Conservation (phyloP, 1,140 invertebrate species). For the Drosophila santomea region DNA sequence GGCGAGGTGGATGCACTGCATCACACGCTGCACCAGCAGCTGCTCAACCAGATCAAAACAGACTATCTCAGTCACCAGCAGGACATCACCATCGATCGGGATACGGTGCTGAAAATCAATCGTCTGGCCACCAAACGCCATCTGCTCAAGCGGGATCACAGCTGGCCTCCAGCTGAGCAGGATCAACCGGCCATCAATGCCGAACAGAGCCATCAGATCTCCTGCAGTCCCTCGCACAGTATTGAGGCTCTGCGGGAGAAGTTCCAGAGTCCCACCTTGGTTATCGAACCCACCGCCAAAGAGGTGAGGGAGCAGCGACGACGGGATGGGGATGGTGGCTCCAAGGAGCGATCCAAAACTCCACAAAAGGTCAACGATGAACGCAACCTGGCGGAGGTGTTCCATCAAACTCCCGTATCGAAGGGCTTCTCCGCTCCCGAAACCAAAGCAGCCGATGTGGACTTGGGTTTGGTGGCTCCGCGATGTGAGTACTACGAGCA, state of each 20-base stretch:
- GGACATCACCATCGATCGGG: constrained; percentile 75
- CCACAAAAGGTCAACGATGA: constrained; percentile 6
- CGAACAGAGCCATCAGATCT: constrained; percentile 12
- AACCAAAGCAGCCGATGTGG: constrained; percentile 73
- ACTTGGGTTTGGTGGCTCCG: constrained; percentile 75
- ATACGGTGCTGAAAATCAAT: constrained; percentile 82
- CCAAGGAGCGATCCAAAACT: constrained; percentile 6
- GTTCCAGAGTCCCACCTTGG: constrained; percentile 73
- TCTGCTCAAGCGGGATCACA: constrained; percentile 75
- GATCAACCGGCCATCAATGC: constrained; percentile 4
- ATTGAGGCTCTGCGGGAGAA: constrained; percentile 72
- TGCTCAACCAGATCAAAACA: constrained; percentile 78
- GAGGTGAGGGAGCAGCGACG: constrained; percentile 47
- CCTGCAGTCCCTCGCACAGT: constrained; percentile 55
- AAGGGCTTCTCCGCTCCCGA: constrained; percentile 79
- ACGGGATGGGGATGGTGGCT: constrained; percentile 8
- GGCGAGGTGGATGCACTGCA: constrained; percentile 36
- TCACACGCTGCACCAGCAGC: constrained; percentile 70
- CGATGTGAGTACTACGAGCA: constrained; percentile 76
- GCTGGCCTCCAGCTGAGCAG: constrained; percentile 71
- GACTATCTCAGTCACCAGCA: constrained; percentile 74
- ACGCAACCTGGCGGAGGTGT: constrained; percentile 5
- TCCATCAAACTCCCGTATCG: constrained; percentile 35
- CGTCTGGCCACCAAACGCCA: constrained; percentile 67
- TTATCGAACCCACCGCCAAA: constrained; percentile 54